Evolutionary conservation across 2,888 invertebrate genomes (phyloP).

Genomic region (Nymphalis c-album): DNA sequence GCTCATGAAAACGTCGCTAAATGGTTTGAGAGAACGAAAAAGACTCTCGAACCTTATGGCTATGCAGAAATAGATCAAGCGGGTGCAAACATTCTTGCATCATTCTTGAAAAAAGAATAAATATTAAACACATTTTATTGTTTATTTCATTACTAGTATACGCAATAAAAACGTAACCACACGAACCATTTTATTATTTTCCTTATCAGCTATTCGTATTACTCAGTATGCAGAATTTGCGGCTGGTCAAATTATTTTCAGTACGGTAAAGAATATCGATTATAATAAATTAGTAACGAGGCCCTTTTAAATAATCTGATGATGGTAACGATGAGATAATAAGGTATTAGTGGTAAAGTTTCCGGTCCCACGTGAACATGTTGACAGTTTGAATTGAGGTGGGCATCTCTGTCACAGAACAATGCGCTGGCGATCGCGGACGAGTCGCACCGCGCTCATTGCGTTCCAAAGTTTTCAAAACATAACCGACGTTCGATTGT

Average conservation of each 20-base stretch:
- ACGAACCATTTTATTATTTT: slow-evolving; percentile 44
- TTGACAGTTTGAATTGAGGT: slow-evolving; percentile 55
- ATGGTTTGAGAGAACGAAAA: slow-evolving; percentile 86
- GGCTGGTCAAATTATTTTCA: not conserved
- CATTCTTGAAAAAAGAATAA: slow-evolving; percentile 72
- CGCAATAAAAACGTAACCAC: slow-evolving; percentile 45
- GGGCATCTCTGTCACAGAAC: slow-evolving; percentile 62
- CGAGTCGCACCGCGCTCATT: slow-evolving; percentile 51
- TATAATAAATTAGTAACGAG: not conserved
- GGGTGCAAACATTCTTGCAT: slow-evolving; percentile 81
- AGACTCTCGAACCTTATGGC: slow-evolving; percentile 83
- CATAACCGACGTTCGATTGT: slow-evolving; percentile 71
- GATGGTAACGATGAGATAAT: slow-evolving; percentile 31
- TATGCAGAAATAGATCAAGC: slow-evolving; percentile 85
- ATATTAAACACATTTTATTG: slow-evolving; percentile 33
- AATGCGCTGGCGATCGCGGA: slow-evolving; percentile 61
- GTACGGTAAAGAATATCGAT: not conserved
- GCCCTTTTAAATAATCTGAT: not conserved
- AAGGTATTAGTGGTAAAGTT: slow-evolving; percentile 47
- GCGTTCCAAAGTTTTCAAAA: slow-evolving; percentile 72
- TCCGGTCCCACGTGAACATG: slow-evolving; percentile 67
- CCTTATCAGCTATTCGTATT: slow-evolving; percentile 42
- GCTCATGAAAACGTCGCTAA: slow-evolving; percentile 80
- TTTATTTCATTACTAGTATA: slow-evolving; percentile 23
- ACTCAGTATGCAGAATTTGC: not conserved